Percentiles rank a stretch among this genome's conserved stretches.
Conservation (phyloP, 2,797 vertebrate species). For the Anniella stebbinsi region DNA sequence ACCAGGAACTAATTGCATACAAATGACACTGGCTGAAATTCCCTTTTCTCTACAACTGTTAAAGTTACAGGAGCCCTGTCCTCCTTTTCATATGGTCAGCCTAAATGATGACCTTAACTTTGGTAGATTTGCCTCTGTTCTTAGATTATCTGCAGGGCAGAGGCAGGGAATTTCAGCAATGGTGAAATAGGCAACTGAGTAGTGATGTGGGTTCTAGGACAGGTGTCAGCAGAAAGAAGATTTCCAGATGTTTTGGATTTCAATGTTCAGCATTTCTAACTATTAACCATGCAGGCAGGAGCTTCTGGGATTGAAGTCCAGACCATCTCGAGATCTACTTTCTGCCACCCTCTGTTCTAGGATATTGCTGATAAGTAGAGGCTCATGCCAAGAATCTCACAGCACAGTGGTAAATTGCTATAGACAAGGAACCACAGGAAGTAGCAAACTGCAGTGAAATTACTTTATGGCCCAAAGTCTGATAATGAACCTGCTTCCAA, state of each 20-base stretch:
- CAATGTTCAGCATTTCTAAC: too few species aligned
- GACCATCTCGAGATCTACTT: too few species aligned
- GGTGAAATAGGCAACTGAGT: neutral
- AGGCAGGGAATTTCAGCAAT: neutral
- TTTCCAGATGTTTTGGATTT: too few species aligned
- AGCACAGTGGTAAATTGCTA: neutral
- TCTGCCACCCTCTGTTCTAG: too few species aligned
- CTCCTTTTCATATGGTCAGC: too few species aligned
- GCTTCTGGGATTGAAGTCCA: too few species aligned
- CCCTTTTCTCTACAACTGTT: too few species aligned
- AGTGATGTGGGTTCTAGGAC: neutral
- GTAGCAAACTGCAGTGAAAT: neutral
- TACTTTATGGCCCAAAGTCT: neutral
- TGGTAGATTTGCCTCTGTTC: neutral
- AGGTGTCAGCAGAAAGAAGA: neutral
- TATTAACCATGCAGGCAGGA: too few species aligned
- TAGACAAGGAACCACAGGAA: constrained; percentile 1
- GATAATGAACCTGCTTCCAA: constrained; percentile 13
- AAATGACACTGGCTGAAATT: too few species aligned
- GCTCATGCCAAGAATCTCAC: neutral
- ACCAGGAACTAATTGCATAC: too few species aligned
- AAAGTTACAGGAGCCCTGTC: too few species aligned
- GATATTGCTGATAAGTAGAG: neutral
- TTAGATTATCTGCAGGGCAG: neutral
- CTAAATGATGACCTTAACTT: neutral